Evolutionary conservation across 2,797 vertebrate species (phyloP).

Genomic region (Xenentodon cancila): DNA sequence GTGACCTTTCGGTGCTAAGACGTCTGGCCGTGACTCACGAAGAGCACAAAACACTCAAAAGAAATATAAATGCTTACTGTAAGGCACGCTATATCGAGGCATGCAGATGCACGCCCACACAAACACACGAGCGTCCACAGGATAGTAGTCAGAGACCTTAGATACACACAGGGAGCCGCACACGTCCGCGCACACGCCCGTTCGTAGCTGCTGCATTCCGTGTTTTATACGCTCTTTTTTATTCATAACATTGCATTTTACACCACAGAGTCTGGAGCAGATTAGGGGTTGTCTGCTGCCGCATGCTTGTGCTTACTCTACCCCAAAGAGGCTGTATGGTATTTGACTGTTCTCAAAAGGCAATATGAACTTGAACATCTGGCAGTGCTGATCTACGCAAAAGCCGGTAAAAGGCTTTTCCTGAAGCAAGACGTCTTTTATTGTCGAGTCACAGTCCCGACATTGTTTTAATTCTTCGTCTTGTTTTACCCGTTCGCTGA

Average conservation of each 20-base stretch:
- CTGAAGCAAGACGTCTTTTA: conserved; percentile 49
- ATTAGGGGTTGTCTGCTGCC: conserved; percentile 78
- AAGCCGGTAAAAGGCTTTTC: conserved; percentile 61
- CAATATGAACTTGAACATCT: conserved; percentile 78
- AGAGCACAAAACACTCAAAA: neutral
- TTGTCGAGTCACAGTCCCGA: conserved; percentile 30
- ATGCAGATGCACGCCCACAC: conserved; percentile 31
- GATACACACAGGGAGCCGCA: conserved; percentile 3
- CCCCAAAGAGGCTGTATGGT: conserved; percentile 75
- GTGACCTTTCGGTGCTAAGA: too few relatives aligned
- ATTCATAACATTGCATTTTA: conserved; percentile 82
- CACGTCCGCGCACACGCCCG: conserved; percentile 20
- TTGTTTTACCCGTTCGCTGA: neutral
- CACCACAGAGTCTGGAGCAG: conserved; percentile 78
- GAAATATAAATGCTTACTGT: conserved; percentile 5
- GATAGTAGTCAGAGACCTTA: conserved; percentile 32
- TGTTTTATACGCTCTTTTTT: conserved; percentile 78
- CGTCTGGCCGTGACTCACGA: neutral
- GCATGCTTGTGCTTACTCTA: conserved; percentile 76
- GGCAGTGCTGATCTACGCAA: conserved; percentile 64
- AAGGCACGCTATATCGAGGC: conserved; percentile 20
- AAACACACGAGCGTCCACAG: conserved; percentile 26
- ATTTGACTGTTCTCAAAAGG: conserved; percentile 70
- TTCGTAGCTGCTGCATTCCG: conserved; percentile 73
- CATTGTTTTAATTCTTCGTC: neutral